Evolutionary conservation across 2,888 invertebrate genomes (phyloP), one percentile per base, ranked within the genome.

Genomic region (Agriopis aurantiaria): DNA sequence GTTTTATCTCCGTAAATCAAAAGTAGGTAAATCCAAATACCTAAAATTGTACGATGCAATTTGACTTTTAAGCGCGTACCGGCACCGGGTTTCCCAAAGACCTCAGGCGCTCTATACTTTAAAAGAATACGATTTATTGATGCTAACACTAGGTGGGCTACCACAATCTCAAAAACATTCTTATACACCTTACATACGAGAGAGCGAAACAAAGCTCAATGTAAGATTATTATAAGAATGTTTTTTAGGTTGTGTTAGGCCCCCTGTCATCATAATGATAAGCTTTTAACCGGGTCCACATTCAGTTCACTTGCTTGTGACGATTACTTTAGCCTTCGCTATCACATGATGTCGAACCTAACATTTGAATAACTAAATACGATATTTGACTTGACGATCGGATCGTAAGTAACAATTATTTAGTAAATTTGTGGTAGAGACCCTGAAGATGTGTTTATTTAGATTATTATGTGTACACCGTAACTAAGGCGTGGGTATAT

Each of bases 311-410:
- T 71, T 68, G 68, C 69, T 75, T 74, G 75, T 72, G 73, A 77
- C 74, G 69, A 75, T 77, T 69, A 74, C 74, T 76, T 71, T 71
- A 82, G 75, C 85, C 84, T 85, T 86, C 80, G 72, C 65, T 67
- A 79, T 80, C 78, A 78, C 75, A 78, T 78, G 78, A 79, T 78
- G 69, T 74, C 76, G 72, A 78, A 79, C 77, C 72, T 77, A 33
- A 78, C 76, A 82, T 82, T 80, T 81, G 79, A 82, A 84, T 85
- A 81, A 75, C 80, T 79, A 82, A 84, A 79, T 78, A 80, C 66
- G 79, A 74, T 82, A 76, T 82, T 82, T 80, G 60, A 83, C 77
- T 60, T 60, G 62, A 62, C 77, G 74, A 72, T 72, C 68, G 73
- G 74, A 68, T 78, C 74, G 49, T 69, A 63, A 63, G 58, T 59